Conservation (phyloP, 2,888 invertebrate genomes). For the Hirudinaria manillensis region DNA sequence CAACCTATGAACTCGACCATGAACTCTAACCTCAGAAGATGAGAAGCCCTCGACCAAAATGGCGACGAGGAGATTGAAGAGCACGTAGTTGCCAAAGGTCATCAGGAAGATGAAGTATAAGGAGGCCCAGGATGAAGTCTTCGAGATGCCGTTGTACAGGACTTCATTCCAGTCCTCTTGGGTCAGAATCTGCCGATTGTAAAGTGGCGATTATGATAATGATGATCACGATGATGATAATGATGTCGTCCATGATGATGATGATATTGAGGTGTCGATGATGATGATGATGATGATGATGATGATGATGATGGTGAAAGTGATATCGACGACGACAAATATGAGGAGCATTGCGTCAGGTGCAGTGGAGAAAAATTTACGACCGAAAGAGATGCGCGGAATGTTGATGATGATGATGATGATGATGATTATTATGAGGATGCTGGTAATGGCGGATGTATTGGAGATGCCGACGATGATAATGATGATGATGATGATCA, state of each 20-base stretch:
- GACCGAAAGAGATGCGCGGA: neutral
- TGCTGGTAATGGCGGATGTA: neutral
- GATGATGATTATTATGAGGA: neutral
- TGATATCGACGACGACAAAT: neutral
- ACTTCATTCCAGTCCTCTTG: slow-evolving; percentile 99
- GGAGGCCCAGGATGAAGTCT: slow-evolving; percentile 98
- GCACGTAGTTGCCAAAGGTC: slow-evolving; percentile 99
- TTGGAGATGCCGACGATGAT: neutral
- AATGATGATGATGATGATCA: neutral
- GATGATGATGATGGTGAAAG: neutral
- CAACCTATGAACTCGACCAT: no score
- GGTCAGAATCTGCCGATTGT: slow-evolving; percentile 76
- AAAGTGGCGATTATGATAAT: neutral
- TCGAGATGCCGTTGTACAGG: slow-evolving; percentile 97
- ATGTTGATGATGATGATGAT: slow-evolving; percentile 5
- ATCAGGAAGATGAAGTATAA: slow-evolving; percentile 98
- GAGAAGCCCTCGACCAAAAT: slow-evolving; percentile 99
- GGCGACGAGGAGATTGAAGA: slow-evolving; percentile 97
- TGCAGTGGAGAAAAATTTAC: neutral
- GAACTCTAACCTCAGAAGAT: slow-evolving; percentile 23
- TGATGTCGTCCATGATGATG: slow-evolving; percentile 6
- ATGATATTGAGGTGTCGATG: neutral
- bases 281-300: slow-evolving; percentile 11
- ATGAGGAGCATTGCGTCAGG: neutral
- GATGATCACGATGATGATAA: slow-evolving; percentile 5